phyloP scores from a whole-genome alignment of 1,140 invertebrate species.

The Calliopsis andreniformis region DNA sequence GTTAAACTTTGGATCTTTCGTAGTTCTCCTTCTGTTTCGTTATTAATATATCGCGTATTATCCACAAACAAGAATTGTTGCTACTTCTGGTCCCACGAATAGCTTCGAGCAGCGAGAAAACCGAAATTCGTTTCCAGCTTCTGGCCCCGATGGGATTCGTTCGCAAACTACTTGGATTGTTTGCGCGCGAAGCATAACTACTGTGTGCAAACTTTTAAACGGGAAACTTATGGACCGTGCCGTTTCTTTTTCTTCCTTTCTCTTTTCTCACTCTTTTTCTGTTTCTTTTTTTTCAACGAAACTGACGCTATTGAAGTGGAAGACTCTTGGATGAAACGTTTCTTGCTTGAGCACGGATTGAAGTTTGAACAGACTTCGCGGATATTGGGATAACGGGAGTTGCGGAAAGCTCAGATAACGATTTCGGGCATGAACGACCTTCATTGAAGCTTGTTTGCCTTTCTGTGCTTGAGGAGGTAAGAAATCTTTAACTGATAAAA shows the following conservation, averaged over 20 bases:
- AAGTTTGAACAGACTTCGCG: neutral
- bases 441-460: neutral
- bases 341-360: neutral
- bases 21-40: too few species aligned
- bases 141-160: neutral
- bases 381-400: neutral
- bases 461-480: neutral
- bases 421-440: neutral
- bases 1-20: too few species aligned
- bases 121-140: neutral
- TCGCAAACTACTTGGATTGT: neutral
- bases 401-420: neutral
- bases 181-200: neutral
- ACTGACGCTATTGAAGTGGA: too few species aligned
- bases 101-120: too few species aligned
- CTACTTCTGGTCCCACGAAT: too few species aligned
- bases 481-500: too few species aligned
- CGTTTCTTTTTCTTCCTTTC: neutral
- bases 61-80: too few species aligned
- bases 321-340: neutral
- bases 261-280: too few species aligned
- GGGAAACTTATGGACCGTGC: neutral
- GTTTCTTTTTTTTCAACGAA: neutral
- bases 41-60: too few species aligned
- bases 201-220: constrained; percentile 14